Base-by-base conservation (phyloP, 2,797 vertebrate species). In the Dromococcyx pavoninus region DNA sequence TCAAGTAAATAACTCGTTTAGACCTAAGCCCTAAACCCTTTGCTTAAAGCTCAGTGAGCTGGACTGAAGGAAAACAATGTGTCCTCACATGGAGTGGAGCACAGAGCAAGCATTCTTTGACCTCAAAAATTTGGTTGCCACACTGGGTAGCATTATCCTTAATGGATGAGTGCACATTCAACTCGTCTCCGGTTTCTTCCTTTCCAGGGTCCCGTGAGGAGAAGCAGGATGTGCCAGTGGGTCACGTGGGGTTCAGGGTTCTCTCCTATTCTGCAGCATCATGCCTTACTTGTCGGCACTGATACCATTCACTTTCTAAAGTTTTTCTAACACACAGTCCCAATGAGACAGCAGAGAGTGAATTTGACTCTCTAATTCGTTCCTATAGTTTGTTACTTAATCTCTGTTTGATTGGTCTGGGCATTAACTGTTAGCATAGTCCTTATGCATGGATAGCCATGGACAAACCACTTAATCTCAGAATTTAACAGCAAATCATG, bases 231-330 rank as follows among this genome's bases (percentile, higher is more conserved):
- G 17, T 39, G 24, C 28, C 39, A 61, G 44, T 16, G 2, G n/a
- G 13, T 15, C 0, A 0, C 1, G 1, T 35, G 21, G 46, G 46
- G 17, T 13, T 32, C n/a, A 4, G 12, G 28, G 17, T 43, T 74
- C 27, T 75, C 27, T 65, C 10, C 50, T 35, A 5, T 60, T 81
- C 32, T 46, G 25, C 32, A 37, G 6, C 11, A 48, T 23, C 0
- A 0, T 9, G 57, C 27, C 35, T 60, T 46, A 28, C 7, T 5
- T 32, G 11, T 32, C 37, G 44, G 24, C 51, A 66, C 54, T 25
- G 70, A 39, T 33, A 25, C 7, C 21, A 14, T 43, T 41, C 25
- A 51, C 4, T 5, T 58, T 23, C 37, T 28, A 21, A 17, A 10
- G 4, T 33, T 65, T 58, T 69, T 69, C 22, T 61, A 15, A 27